Conservation (phyloP, 2,888 invertebrate genomes). For the Halocaridina rubra region DNA sequence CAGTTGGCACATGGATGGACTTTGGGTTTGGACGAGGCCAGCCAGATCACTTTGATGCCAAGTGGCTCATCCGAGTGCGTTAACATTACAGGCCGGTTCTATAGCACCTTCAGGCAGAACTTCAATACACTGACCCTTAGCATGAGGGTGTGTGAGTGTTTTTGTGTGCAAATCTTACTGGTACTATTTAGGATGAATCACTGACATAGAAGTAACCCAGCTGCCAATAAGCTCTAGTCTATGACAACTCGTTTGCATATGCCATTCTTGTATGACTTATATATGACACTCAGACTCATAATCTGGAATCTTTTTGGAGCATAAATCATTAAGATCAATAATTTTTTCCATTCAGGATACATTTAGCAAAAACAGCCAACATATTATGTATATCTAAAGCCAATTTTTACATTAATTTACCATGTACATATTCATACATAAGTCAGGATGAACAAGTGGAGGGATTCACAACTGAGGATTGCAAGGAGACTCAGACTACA, state of each 20-base stretch:
- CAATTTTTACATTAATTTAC: no score
- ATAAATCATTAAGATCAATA: no score
- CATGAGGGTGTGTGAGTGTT: neutral
- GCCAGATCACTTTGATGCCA: conserved; percentile 29
- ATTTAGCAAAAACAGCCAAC: no score
- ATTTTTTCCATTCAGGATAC: no score
- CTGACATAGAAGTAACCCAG: conserved; percentile 27
- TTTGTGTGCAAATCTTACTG: neutral
- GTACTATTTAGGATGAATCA: conserved; percentile 4
- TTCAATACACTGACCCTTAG: neutral
- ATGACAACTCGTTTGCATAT: conserved; percentile 32
- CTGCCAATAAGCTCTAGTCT: conserved; percentile 52
- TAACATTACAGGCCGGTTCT: conserved; percentile 32
- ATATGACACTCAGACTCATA: conserved; percentile 13
- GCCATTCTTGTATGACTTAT: conserved; percentile 33
- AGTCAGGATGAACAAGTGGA: conserved; percentile 40
- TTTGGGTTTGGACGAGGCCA: conserved; percentile 51
- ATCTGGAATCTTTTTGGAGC: no score
- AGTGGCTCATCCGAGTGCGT: conserved; percentile 18
- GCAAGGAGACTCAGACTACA: conserved; percentile 23
- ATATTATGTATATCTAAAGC: no score
- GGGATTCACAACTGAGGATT: conserved; percentile 42
- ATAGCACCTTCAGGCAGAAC: conserved; percentile 23
- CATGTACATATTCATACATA: no score
- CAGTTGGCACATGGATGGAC: conserved; percentile 56